Evolutionary conservation across 2,797 vertebrate species (phyloP).

Genomic region (Tokudaia tokunoshimensis): DNA sequence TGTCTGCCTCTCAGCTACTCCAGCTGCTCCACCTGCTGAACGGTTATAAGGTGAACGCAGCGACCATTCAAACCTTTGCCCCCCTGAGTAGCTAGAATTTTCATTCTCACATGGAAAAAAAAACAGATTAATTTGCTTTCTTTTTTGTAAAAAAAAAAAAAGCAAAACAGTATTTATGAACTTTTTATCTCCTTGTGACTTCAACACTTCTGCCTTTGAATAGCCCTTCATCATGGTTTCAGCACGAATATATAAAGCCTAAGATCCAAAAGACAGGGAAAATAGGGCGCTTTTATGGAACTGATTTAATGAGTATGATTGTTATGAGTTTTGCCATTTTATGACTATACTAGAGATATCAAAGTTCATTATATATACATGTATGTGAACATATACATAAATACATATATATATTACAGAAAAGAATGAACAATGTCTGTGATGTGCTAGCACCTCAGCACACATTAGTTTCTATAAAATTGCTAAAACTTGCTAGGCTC

Average conservation of each 20-base stretch:
- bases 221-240: not conserved
- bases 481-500: not conserved
- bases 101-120: not conserved
- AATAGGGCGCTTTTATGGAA: not conserved
- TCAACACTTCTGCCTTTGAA: not conserved
- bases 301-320: not conserved
- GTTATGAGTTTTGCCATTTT: not conserved
- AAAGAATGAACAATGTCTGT: not conserved
- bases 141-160: not conserved
- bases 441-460: not conserved
- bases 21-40: not conserved
- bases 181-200: not conserved
- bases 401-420: not conserved
- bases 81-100: not conserved
- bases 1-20: accelerated
- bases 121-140: not conserved
- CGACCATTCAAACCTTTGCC: not conserved
- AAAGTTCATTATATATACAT: not conserved
- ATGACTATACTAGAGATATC: no score
- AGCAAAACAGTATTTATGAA: not conserved
- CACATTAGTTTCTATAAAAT: not conserved
- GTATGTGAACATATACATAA: no score
- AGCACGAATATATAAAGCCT: not conserved
- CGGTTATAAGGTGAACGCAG: not conserved
- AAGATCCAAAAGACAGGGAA: not conserved